Conservation (phyloP, 2,888 invertebrate genomes). For the Nemurella pictetii region DNA sequence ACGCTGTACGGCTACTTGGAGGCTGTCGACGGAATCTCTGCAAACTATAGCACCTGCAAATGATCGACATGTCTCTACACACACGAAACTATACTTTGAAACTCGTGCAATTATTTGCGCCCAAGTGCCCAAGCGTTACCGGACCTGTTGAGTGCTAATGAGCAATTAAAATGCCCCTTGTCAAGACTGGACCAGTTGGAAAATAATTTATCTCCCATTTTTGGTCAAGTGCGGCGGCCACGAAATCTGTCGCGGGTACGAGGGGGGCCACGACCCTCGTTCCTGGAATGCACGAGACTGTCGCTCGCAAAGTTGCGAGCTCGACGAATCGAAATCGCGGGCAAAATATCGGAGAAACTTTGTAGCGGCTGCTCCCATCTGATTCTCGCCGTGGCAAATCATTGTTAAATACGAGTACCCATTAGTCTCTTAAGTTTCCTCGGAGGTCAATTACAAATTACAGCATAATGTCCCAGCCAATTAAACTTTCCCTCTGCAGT, state of each 20-base stretch:
- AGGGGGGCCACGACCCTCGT: not conserved
- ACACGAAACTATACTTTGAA: not conserved
- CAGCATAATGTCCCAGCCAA: conserved; percentile 12
- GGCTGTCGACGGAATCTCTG: not conserved
- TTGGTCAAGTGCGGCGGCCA: not conserved
- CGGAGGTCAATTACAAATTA: conserved; percentile 14
- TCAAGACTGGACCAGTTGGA: not conserved
- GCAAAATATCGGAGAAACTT: not conserved
- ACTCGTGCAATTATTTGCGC: not conserved
- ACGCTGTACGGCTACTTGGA: not conserved
- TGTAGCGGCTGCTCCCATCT: not conserved
- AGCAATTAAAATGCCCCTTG: not conserved
- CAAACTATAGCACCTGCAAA: not conserved
- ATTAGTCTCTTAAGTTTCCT: conserved; percentile 12
- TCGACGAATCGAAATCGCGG: not conserved
- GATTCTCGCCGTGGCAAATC: not conserved
- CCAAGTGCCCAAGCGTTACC: not conserved
- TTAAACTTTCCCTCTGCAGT: conserved; percentile 9
- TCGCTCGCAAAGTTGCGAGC: not conserved
- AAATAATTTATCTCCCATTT: not conserved
- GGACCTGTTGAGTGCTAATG: not conserved
- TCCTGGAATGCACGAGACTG: not conserved
- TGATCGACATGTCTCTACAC: not conserved
- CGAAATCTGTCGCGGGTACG: not conserved
- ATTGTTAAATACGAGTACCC: not conserved